Percentiles rank a stretch among this genome's conserved stretches.
Conservation (phyloP, 2,888 invertebrate genomes). For the Hirtodrosophila duncani region DNA sequence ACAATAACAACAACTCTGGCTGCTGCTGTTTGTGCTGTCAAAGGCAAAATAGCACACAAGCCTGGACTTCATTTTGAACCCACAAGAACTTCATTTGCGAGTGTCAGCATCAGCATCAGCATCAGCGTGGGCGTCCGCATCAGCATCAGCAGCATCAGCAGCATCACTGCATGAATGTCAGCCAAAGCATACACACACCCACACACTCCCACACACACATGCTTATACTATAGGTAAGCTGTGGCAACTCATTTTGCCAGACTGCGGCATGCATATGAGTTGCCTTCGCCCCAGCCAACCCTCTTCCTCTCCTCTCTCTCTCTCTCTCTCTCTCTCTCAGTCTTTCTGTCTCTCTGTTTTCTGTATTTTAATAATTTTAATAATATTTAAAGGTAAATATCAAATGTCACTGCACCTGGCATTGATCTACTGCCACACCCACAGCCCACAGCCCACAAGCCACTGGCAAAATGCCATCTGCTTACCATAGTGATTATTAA, state of each 20-base stretch:
- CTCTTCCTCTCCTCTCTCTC: too few species aligned
- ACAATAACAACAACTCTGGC: constrained; percentile 2
- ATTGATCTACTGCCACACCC: constrained; percentile 52
- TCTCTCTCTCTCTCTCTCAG: too few species aligned
- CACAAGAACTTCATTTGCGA: constrained; percentile 67
- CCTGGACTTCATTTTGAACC: constrained; percentile 59
- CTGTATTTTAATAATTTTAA: constrained; percentile 59
- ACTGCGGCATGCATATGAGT: constrained; percentile 15
- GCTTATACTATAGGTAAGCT: constrained; percentile 21
- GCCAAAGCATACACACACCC: constrained; percentile 6
- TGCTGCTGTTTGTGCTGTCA: constrained; percentile 34
- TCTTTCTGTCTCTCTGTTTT: constrained; percentile 8
- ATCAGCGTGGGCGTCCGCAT: too few species aligned
- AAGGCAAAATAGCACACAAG: constrained; percentile 43
- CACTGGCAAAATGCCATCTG: constrained; percentile 3
- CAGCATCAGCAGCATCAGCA: constrained; percentile 26
- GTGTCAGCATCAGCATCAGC: constrained; percentile 26
- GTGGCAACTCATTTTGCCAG: constrained; percentile 38
- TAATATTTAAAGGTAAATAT: constrained; percentile 66
- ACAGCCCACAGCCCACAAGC: not conserved
- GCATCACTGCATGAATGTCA: constrained; percentile 37
- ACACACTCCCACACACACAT: not conserved
- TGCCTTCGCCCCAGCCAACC: not conserved
- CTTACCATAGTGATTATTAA: constrained; percentile 7
- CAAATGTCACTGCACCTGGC: constrained; percentile 60